A percentile compares a stretch with the other conserved stretches of the same genome.
Evolutionary conservation across 2,113 vertebrate genomes (phyloP).

Genomic region (Rhadina sibilatrix): DNA sequence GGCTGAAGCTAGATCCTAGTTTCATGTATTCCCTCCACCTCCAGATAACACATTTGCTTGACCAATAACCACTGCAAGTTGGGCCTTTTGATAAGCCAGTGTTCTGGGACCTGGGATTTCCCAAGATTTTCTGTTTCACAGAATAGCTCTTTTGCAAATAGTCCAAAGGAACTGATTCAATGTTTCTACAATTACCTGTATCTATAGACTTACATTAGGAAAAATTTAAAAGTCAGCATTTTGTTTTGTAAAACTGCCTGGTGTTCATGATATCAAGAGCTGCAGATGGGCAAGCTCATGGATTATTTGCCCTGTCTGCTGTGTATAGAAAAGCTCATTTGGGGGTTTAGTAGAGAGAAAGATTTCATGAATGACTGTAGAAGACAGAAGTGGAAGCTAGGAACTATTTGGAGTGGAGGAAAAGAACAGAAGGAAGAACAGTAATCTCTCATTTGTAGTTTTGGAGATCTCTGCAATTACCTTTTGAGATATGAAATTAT

Average conservation of each 20-base stretch:
- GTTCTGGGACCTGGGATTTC: not conserved
- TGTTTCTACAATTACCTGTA: not conserved
- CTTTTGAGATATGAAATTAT: not conserved
- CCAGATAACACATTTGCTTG: not conserved
- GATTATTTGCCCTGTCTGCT: conserved; percentile 5
- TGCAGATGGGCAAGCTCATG: not conserved
- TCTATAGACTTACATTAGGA: not conserved
- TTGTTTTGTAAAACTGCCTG: not conserved
- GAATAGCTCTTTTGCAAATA: not conserved
- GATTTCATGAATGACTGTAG: conserved; percentile 15
- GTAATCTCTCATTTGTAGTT: not conserved
- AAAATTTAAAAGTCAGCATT: not conserved
- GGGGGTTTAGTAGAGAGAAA: not conserved
- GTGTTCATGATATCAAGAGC: not conserved
- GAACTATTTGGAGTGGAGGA: not conserved
- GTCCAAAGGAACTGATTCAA: not conserved
- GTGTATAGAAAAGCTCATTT: not conserved
- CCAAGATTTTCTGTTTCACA: not conserved
- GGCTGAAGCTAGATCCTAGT: not conserved
- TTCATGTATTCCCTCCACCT: not conserved
- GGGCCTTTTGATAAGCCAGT: not conserved
- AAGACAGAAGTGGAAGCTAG: not conserved
- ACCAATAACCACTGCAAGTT: not conserved
- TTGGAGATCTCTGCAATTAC: not conserved
- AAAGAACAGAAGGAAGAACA: not conserved